Percentiles rank a stretch among this genome's conserved stretches.
Conservation (phyloP, 2,797 vertebrate species). For the Danio tinwini region DNA sequence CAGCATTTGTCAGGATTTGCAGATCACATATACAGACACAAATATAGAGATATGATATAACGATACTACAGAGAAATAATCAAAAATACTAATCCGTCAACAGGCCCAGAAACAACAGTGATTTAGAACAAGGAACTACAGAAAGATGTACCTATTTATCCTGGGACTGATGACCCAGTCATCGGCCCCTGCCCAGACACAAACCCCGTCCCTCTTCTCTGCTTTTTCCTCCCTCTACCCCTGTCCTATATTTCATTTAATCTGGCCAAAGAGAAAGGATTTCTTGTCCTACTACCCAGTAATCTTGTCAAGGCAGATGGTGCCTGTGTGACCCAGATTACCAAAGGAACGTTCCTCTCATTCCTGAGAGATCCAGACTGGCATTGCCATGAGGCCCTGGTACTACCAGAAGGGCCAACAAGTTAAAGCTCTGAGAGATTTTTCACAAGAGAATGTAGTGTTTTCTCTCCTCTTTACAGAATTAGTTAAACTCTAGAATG, state of each 20-base stretch:
- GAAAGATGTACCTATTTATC: not conserved
- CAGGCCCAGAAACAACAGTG: not conserved
- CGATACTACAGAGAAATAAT: slow-evolving; percentile 22
- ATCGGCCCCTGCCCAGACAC: slow-evolving; percentile 2
- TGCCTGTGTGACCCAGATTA: slow-evolving; percentile 61
- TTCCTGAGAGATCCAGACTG: slow-evolving; percentile 38
- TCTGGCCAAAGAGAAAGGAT: slow-evolving; percentile 64
- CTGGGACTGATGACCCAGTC: not conserved
- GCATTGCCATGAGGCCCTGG: not conserved
- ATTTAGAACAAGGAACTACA: not conserved
- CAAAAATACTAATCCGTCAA: slow-evolving; percentile 2
- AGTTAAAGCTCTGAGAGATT: not conserved
- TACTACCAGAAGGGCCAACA: slow-evolving; percentile 42
- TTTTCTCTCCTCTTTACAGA: not conserved
- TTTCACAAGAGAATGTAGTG: not conserved
- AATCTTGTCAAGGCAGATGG: slow-evolving; percentile 85
- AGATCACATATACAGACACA: not conserved
- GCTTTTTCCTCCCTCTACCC: slow-evolving; percentile 16
- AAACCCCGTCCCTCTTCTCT: slow-evolving; percentile 5
- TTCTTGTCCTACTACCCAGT: slow-evolving; percentile 69
- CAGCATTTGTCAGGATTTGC: slow-evolving; percentile 18
- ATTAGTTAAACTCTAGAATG: too few species aligned
- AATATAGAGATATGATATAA: slow-evolving; percentile 24
- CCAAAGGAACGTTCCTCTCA: slow-evolving; percentile 39
- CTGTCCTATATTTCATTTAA: slow-evolving; percentile 66